phyloP scores from a whole-genome alignment of 2,797 vertebrate genomes.

The Spinus pinus region DNA sequence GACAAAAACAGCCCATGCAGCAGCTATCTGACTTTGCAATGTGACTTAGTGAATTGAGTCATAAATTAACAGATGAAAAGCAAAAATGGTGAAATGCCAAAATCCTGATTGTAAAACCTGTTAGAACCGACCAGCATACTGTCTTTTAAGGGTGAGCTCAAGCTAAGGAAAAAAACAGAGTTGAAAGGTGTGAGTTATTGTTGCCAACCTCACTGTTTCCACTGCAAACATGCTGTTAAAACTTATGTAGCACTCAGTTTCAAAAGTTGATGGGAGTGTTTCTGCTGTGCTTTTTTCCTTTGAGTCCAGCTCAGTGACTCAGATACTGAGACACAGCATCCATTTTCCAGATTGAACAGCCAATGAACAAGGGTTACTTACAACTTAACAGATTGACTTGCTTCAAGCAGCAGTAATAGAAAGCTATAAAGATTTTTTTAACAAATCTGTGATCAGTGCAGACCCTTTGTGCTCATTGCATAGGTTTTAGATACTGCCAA shows the following conservation, averaged over 20 bases:
- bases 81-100: background rate
- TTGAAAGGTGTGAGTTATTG: background rate
- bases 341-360: background rate
- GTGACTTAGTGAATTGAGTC: background rate
- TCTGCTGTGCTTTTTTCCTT: background rate
- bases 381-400: background rate
- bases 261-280: background rate
- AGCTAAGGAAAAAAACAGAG: background rate
- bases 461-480: fast-evolving
- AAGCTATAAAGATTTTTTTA: background rate
- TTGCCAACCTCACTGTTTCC: background rate
- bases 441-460: background rate
- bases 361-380: background rate
- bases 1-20: background rate
- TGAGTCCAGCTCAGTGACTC: background rate
- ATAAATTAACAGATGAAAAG: slow-evolving; percentile 29
- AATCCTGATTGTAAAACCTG: background rate
- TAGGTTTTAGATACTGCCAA: background rate
- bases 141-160: background rate
- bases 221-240: background rate
- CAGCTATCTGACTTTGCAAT: slow-evolving; percentile 14
- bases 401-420: background rate
- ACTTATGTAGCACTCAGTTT: background rate
- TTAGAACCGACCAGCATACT: background rate
- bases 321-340: background rate